phyloP scores from a whole-genome alignment of 2,113 vertebrate species.

The Aepyceros melampus region DNA sequence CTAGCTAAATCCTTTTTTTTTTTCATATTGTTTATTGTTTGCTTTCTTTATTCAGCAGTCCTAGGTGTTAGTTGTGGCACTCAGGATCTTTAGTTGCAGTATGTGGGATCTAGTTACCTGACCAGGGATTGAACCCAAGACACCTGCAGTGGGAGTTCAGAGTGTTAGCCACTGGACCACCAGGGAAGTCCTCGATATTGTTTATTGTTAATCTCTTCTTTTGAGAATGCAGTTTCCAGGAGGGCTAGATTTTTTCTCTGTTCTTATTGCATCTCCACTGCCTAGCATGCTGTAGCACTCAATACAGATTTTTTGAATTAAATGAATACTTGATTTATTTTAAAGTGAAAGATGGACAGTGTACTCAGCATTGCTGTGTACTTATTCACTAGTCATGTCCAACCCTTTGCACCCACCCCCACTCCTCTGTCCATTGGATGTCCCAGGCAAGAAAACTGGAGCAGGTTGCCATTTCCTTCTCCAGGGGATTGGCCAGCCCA shows the following conservation, averaged over 20 bases:
- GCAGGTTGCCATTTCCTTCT: not conserved
- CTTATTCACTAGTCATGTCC: not conserved
- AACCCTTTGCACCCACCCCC: not conserved
- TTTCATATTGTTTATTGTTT: not conserved
- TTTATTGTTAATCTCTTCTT: not conserved
- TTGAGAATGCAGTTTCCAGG: not conserved
- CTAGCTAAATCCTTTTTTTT: not conserved
- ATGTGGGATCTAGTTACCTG: not conserved
- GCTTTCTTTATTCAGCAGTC: not conserved
- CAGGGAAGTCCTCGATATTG: not conserved
- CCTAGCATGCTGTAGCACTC: not conserved
- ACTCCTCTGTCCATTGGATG: not conserved
- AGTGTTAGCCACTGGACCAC: not conserved
- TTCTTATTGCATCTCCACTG: not conserved
- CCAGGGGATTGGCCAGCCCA: not conserved
- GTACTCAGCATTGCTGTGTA: not conserved
- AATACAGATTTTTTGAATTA: not conserved
- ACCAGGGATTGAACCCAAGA: not conserved
- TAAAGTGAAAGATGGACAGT: not conserved
- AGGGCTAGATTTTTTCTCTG: not conserved
- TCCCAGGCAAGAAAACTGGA: not conserved
- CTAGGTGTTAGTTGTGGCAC: not conserved
- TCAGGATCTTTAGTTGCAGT: not conserved
- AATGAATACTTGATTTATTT: not conserved
- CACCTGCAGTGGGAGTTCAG: not conserved